These are phyloP conservation scores for Arctopsyche grandis DNA, from an alignment of 1,140 invertebrate species.

Conservation along the genomic window DNA sequence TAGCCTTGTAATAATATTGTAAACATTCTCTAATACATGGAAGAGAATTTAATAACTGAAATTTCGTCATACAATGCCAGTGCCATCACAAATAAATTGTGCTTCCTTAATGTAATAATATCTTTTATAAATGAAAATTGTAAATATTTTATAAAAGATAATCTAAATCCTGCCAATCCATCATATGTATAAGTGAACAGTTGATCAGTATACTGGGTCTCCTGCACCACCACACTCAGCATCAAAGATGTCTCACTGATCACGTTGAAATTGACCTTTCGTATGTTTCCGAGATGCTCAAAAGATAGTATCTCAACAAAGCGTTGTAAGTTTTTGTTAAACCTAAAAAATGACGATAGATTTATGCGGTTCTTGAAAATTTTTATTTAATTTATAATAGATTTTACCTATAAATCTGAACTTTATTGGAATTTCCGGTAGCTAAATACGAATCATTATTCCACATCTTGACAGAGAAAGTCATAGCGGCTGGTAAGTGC, in stretches of 20 bases:
- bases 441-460: constrained; percentile 31
- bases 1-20: too few species aligned
- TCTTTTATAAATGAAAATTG: neutral
- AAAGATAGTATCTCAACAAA: constrained; percentile 22
- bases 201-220: neutral
- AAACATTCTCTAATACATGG: neutral
- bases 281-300: neutral
- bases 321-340: constrained; percentile 18
- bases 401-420: constrained; percentile 41
- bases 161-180: constrained; percentile 29
- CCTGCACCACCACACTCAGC: neutral
- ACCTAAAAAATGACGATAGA: constrained; percentile 1
- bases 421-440: neutral
- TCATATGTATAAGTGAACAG: neutral
- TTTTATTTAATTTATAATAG: neutral
- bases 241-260: neutral
- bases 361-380: neutral
- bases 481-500: neutral
- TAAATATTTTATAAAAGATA: neutral
- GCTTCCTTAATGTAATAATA: neutral
- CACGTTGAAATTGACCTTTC: neutral
- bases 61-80: neutral
- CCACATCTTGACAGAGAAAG: constrained; percentile 13
- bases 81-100: neutral
- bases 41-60: neutral